Evolutionary conservation across 2,113 vertebrate genomes (phyloP), one percentile per base, ranked within the genome.

Genomic region (Blennius ocellaris): DNA sequence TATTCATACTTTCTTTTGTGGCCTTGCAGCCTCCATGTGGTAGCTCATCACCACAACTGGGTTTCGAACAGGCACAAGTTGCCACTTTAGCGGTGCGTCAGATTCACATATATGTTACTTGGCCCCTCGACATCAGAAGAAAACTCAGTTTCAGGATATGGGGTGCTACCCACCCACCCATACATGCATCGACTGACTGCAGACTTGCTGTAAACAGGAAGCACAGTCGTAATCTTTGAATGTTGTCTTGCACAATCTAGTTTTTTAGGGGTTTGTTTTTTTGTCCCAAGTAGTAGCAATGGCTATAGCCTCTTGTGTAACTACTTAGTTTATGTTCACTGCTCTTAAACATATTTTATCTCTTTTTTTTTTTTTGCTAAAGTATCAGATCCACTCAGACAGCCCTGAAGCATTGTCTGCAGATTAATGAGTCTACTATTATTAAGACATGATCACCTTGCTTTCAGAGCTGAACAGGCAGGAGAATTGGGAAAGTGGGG

Each of bases 381-480:
- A 17, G 41, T 43, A 64, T 61, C 30, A 16, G 16, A 11, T 64
- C 12, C 12, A 50, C 44, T 60, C 74, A 87, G 67, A 85, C 71
- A 64, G 11, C 61, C 81, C 78, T 10, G 52, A 59, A 81, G 73
- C 60, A 11, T 60, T 61, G 69, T 76, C 69, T 81, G 57, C 55
- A 70, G 68, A 79, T 69, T 80, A 71, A 82, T 70, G 74, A 74
- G 73, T 61, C 57, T 44, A 53, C 39, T 44, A 30, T 44, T 52
- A 54, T 81, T 86, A 61, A 74, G 60, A 80, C 65, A 76, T 59
- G 53, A 82, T 89, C 70, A 55, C 66, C 62, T 84, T 78, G 55
- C 78, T 17, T 45, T 74, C 55, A 66, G 54, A 40, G 44, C 11
- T n/a, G 62, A 64, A 67, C 65, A 79, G 52, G 37, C 44, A 38